Conservation (phyloP, 2,888 invertebrate genomes). For the Eledone cirrhosa region DNA sequence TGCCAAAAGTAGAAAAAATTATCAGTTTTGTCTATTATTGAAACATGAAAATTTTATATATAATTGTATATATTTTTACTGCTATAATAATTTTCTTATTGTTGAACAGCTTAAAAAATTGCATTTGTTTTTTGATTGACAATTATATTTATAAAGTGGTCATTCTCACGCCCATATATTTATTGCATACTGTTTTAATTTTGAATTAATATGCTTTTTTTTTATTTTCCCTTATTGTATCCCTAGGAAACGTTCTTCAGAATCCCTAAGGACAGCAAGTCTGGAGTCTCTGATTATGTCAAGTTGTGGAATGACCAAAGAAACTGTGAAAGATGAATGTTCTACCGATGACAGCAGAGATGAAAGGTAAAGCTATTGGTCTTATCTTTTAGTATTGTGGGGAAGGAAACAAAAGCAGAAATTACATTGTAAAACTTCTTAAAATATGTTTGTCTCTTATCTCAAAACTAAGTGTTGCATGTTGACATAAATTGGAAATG, state of each 20-base stretch:
- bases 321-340: constrained; percentile 4
- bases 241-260: constrained; percentile 29
- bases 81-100: no score
- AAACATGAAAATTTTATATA: no score
- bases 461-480: no score
- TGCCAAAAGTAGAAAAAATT: no score
- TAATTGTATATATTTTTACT: no score
- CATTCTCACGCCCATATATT: not conserved
- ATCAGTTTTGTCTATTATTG: no score
- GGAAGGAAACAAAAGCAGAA: not conserved
- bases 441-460: no score
- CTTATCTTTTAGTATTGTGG: not conserved
- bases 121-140: no score
- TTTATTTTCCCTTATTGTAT: not conserved
- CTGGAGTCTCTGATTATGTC: constrained; percentile 34
- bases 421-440: no score
- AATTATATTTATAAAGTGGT: no score
- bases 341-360: constrained; percentile 28
- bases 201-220: constrained; percentile 19
- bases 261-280: constrained; percentile 32
- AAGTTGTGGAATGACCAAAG: constrained; percentile 20
- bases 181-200: not conserved
- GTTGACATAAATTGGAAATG: no score
- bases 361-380: constrained; percentile 23
- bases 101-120: no score